Evolutionary conservation across 2,797 vertebrate genomes (phyloP).

Genomic region (Hipposideros larvatus): DNA sequence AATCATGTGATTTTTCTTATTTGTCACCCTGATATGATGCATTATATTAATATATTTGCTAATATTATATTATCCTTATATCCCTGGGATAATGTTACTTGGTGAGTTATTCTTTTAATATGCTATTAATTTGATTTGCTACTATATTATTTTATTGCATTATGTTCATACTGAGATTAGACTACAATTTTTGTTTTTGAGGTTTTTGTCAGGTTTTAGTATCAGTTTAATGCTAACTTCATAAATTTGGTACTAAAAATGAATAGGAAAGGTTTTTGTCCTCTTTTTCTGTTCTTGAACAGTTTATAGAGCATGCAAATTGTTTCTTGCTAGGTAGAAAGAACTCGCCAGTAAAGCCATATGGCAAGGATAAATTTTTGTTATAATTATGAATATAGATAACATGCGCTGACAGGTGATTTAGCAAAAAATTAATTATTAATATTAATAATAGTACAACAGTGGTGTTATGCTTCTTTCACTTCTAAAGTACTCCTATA

Average conservation of each 20-base stretch:
- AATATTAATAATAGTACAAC: not conserved
- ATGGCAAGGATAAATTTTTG: constrained; percentile 50
- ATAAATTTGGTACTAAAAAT: constrained; percentile 65
- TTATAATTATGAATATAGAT: constrained; percentile 54
- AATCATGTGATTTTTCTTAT: constrained; percentile 61
- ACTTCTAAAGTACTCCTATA: constrained; percentile 45
- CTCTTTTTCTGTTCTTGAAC: not conserved
- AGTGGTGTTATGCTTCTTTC: not conserved
- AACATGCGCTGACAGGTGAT: not conserved
- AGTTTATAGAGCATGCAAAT: constrained; percentile 24
- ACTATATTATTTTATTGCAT: constrained; percentile 58
- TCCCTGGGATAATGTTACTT: constrained; percentile 22
- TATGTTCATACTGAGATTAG: constrained; percentile 66
- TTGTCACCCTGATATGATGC: constrained; percentile 59
- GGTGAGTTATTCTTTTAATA: constrained; percentile 67
- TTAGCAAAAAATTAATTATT: constrained; percentile 62
- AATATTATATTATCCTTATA: constrained; percentile 61
- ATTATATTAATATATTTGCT: constrained; percentile 69
- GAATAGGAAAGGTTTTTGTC: not conserved
- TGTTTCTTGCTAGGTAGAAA: constrained; percentile 26
- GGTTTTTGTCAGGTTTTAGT: constrained; percentile 53
- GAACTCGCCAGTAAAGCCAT: constrained; percentile 47
- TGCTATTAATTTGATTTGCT: constrained; percentile 59
- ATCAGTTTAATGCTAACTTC: constrained; percentile 54
- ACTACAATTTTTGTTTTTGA: constrained; percentile 60